Percentiles rank a stretch among this genome's conserved stretches.
Evolutionary conservation across 1,140 invertebrate species (phyloP).

Genomic region (Chlorops oryzae): DNA sequence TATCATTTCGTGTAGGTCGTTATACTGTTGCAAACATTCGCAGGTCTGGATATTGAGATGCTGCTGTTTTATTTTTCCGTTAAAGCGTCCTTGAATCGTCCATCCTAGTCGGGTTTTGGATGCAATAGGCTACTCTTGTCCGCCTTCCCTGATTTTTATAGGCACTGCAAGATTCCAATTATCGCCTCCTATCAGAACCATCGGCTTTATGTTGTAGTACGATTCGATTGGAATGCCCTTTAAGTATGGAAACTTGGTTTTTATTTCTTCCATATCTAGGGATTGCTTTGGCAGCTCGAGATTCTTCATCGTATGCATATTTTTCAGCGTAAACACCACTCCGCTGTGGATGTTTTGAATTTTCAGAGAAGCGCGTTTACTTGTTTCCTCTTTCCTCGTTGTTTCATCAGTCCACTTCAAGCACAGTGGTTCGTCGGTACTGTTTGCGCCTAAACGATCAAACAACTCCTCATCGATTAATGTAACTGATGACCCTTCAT

Average conservation of each 20-base stretch:
- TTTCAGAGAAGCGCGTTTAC: neutral
- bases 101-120: constrained; percentile 4
- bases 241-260: too few relatives aligned
- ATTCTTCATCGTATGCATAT: too few relatives aligned
- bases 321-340: neutral
- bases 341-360: neutral
- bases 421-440: neutral
- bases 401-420: constrained; percentile 3
- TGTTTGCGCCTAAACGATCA: neutral
- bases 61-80: neutral
- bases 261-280: too few relatives aligned
- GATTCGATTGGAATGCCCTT: neutral
- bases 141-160: constrained; percentile 2
- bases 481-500: constrained; percentile 3
- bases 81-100: neutral
- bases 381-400: neutral
- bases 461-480: neutral
- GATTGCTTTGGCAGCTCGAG: too few relatives aligned
- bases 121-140: constrained; percentile 1
- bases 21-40: too few relatives aligned
- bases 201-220: neutral
- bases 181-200: constrained; percentile 1
- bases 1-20: too few relatives aligned
- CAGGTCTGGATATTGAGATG: too few relatives aligned
- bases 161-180: constrained; percentile 7